Base-by-base conservation (phyloP, 2,113 vertebrate genomes). In the Embiotoca jacksoni region DNA sequence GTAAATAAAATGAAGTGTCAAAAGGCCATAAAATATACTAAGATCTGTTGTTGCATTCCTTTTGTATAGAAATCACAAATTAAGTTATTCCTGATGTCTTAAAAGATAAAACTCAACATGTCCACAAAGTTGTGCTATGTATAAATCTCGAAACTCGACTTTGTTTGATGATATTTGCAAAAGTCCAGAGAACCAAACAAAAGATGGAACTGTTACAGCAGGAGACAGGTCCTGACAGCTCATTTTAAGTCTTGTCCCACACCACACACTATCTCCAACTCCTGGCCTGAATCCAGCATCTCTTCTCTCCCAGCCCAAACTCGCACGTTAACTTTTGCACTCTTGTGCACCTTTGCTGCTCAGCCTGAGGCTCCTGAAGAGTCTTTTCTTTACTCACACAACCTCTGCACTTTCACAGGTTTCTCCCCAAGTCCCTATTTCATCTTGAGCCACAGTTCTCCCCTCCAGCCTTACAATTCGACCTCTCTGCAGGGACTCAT, bases 381-480 rank as follows among this genome's bases (percentile, higher is more conserved):
- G 37, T n/a, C 56, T 66, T 47, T 73, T 65, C 37, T 72, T 74
- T 63, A n/a, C 52, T 52, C 53, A 71, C 39, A 71, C 6, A 54
- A 35, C 9, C 50, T 50, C 36, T 39, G 7, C 33, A 32, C 39
- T 53, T 56, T 71, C 59, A 59, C 73, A 67, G 36, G 53, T 75
- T 78, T 82, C 62, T 84, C 47, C 46, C 60, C 39, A 72, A 57
- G 61, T 80, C 76, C 54, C 66, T 54, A 39, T 73, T 86, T 86
- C 32, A 79, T 79, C 78, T 54, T 15, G 37, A 75, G 46, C 54
- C 49, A 3, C 30, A 32, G 13, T 31, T 31, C 31, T 79, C 50
- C 67, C 74, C 65, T 78, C 65, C 1, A 11, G 36, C 35, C 66
- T 9, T 57, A 37, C 7, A 54, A 55, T 46, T 9, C 41, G 64